Evolutionary conservation across 2,113 vertebrate species (phyloP).

Genomic region (Pitta sordida): DNA sequence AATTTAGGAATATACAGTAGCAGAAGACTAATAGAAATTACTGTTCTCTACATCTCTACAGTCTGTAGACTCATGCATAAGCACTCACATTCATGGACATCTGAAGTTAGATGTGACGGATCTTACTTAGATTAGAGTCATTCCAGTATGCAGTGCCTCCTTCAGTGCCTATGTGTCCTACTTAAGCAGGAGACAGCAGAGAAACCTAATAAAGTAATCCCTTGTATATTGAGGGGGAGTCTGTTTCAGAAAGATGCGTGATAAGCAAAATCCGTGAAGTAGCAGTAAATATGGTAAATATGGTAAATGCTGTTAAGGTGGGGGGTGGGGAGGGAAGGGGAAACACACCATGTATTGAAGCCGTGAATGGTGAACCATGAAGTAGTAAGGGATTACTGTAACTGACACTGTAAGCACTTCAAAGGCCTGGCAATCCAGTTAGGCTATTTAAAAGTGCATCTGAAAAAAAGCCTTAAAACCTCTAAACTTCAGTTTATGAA

Average conservation of each 20-base stretch:
- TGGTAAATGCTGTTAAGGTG: too few species aligned
- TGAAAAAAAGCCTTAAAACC: neutral
- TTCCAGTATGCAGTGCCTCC: neutral
- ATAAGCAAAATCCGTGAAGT: too few species aligned
- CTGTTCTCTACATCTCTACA: neutral
- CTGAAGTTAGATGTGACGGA: neutral
- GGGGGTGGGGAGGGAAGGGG: too few species aligned
- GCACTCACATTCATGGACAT: fast-evolving
- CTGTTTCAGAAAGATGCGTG: too few species aligned
- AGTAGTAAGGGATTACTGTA: too few species aligned
- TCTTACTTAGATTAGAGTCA: neutral
- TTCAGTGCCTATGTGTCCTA: neutral
- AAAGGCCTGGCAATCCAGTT: neutral
- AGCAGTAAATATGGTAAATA: too few species aligned
- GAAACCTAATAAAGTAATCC: too few species aligned
- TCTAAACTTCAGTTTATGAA: neutral
- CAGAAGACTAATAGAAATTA: neutral
- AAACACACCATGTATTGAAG: too few species aligned
- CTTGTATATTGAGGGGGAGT: too few species aligned
- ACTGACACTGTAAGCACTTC: neutral
- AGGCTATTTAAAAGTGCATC: neutral
- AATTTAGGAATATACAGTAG: neutral
- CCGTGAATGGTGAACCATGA: too few species aligned
- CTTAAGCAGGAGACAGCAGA: neutral
- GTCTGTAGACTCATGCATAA: neutral